phyloP scores from a whole-genome alignment of 2,797 vertebrate species.

The Erethizon dorsatum region DNA sequence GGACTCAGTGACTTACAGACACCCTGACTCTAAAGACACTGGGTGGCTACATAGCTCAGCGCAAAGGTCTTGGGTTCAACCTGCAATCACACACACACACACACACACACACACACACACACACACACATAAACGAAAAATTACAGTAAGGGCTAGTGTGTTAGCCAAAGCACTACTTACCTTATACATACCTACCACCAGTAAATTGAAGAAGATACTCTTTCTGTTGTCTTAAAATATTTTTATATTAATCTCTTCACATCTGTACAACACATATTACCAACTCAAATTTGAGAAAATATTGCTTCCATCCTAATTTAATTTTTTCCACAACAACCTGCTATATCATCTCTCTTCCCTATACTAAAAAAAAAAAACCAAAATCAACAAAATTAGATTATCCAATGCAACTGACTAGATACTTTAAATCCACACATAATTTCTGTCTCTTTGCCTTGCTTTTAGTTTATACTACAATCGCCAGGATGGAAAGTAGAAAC shows the following conservation, averaged over 20 bases:
- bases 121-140: not conserved
- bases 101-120: not conserved
- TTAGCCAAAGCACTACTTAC: not conserved
- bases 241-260: not conserved
- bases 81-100: not conserved
- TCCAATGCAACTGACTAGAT: not conserved
- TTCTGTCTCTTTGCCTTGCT: not conserved
- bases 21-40: not conserved
- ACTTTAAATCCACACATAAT: not conserved
- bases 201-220: not conserved
- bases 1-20: not conserved
- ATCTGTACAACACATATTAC: not conserved
- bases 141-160: not conserved
- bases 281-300: constrained; percentile 13
- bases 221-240: not conserved
- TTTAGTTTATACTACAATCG: not conserved
- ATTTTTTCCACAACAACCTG: not conserved
- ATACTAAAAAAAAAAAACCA: not conserved
- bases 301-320: not conserved
- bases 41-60: not conserved
- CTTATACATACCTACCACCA: not conserved
- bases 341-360: not conserved
- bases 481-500: constrained; percentile 9
- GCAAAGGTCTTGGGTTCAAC: not conserved
- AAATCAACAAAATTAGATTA: not conserved